phyloP scores from a whole-genome alignment of 2,888 invertebrate genomes.

The Ormyrus labotus region DNA sequence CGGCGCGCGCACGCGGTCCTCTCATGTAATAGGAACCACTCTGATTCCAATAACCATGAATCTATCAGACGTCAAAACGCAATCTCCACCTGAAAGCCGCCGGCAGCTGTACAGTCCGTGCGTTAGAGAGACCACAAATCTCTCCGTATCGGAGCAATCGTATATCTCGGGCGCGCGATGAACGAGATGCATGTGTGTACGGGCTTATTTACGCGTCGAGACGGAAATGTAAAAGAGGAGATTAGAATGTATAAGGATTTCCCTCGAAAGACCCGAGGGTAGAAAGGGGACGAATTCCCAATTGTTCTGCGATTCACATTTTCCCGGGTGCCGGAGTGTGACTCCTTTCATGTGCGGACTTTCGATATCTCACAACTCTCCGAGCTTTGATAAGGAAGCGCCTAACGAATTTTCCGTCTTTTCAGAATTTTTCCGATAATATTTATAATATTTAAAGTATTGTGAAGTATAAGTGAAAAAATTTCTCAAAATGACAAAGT shows the following conservation, averaged over 20 bases:
- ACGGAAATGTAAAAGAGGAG: constrained; percentile 63
- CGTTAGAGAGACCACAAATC: constrained; percentile 70
- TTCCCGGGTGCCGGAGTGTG: not conserved
- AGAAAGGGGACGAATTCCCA: constrained; percentile 36
- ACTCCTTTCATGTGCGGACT: constrained; percentile 26
- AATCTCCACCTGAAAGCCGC: constrained; percentile 79
- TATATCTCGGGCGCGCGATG: constrained; percentile 62
- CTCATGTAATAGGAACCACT: constrained; percentile 67
- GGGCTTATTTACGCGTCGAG: constrained; percentile 42
- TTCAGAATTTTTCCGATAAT: no score
- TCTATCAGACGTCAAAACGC: constrained; percentile 86
- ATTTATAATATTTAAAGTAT: no score
- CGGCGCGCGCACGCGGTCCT: constrained; percentile 53
- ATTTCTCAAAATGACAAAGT: no score
- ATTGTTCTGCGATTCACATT: constrained; percentile 38
- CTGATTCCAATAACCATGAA: constrained; percentile 88
- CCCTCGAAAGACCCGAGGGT: not conserved
- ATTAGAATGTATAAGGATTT: constrained; percentile 28
- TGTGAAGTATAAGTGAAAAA: no score
- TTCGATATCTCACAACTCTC: constrained; percentile 24
- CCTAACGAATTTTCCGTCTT: constrained; percentile 3
- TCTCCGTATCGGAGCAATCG: constrained; percentile 65
- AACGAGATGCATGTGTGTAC: not conserved
- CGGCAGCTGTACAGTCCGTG: constrained; percentile 66
- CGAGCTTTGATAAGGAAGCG: not conserved